Evolutionary conservation across 2,888 invertebrate genomes (phyloP).

Genomic region (Abscondita cerata): DNA sequence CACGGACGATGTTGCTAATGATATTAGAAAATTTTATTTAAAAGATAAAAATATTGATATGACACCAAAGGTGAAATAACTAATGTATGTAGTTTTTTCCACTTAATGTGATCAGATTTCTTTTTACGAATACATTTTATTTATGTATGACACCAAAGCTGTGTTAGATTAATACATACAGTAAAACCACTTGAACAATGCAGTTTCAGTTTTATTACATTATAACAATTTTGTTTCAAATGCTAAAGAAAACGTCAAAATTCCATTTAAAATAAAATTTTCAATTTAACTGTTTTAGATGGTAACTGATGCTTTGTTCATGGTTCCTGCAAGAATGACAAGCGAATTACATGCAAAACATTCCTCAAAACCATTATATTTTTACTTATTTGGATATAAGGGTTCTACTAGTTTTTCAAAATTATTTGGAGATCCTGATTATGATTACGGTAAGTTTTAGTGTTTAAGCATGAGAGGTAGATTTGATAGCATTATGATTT

Average conservation of each 20-base stretch:
- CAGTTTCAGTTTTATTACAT: too few relatives aligned
- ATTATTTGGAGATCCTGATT: background rate
- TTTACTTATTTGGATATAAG: background rate
- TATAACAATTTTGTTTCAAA: too few relatives aligned
- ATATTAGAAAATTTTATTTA: conserved; percentile 61
- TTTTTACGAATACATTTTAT: too few relatives aligned
- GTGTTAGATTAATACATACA: too few relatives aligned
- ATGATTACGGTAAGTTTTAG: conserved; percentile 9
- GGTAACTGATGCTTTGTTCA: background rate
- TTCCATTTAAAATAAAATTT: too few relatives aligned
- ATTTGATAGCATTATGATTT: too few relatives aligned
- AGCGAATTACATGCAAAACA: background rate
- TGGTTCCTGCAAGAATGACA: background rate
- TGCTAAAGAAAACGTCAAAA: too few relatives aligned
- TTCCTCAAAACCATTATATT: background rate
- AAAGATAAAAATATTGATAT: conserved; percentile 52
- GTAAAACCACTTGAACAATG: too few relatives aligned
- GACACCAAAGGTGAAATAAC: conserved; percentile 51
- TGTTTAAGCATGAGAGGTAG: too few relatives aligned
- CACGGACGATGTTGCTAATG: conserved; percentile 44
- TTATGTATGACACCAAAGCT: too few relatives aligned
- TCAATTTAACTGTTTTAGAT: conserved; percentile 27
- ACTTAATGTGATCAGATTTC: too few relatives aligned
- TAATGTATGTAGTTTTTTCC: conserved; percentile 56
- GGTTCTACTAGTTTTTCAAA: background rate